Conservation (phyloP, 2,888 invertebrate species). For the Caenorhabditis drosophilae region DNA sequence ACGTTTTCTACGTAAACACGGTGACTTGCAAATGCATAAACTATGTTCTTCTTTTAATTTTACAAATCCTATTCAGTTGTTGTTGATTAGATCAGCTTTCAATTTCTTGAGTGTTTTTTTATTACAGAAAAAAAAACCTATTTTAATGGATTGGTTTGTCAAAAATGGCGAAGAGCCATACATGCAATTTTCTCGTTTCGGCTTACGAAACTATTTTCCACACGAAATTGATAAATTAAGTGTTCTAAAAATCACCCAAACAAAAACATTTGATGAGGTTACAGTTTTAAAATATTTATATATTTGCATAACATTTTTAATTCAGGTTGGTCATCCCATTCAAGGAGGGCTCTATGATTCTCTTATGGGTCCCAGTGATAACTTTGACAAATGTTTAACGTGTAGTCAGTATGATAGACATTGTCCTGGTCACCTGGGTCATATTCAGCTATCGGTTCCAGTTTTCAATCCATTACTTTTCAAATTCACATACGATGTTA, state of each 20-base stretch:
- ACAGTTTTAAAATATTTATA: not conserved
- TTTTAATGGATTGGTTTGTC: slow-evolving; percentile 16
- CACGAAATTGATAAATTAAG: slow-evolving; percentile 63
- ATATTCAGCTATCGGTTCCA: slow-evolving; percentile 86
- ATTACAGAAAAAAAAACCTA: not conserved
- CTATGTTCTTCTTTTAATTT: not conserved
- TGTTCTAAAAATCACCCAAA: slow-evolving; percentile 59
- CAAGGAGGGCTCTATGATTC: slow-evolving; percentile 88
- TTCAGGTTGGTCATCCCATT: slow-evolving; percentile 64
- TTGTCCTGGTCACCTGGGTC: slow-evolving; percentile 82
- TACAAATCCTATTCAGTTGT: too few species aligned
- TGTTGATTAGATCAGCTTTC: not conserved
- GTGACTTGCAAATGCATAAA: not conserved
- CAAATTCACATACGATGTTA: slow-evolving; percentile 77
- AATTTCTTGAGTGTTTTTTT: not conserved
- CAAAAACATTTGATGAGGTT: slow-evolving; percentile 67
- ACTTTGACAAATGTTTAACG: slow-evolving; percentile 55
- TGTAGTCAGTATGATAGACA: slow-evolving; percentile 55
- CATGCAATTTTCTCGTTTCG: slow-evolving; percentile 61
- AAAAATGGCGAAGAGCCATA: slow-evolving; percentile 49
- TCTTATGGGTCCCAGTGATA: slow-evolving; percentile 76
- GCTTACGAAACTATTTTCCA: slow-evolving; percentile 60
- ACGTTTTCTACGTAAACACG: too few species aligned
- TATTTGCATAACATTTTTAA: too few species aligned
- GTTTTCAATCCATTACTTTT: slow-evolving; percentile 90